Evolutionary conservation across 2,888 invertebrate genomes (phyloP).

Genomic region (Harmothoe impar): DNA sequence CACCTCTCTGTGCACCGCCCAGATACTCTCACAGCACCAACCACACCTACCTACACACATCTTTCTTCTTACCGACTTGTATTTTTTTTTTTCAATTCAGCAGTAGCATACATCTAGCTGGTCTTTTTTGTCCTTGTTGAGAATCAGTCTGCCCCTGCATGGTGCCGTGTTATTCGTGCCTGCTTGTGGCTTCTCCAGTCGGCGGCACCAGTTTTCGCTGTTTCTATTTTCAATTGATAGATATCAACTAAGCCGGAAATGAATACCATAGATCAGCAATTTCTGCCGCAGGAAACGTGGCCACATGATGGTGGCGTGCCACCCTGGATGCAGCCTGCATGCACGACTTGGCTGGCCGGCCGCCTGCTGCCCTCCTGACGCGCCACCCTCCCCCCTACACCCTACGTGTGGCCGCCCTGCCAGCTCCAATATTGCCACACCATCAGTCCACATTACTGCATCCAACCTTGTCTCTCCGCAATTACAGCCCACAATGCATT

Average conservation of each 20-base stretch:
- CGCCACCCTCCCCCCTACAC: background rate
- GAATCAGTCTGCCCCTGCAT: no score
- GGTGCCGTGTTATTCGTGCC: no score
- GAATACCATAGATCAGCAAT: no score
- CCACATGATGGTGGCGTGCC: background rate
- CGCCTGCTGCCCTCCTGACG: background rate
- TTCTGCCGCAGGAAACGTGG: no score
- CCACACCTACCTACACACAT: background rate
- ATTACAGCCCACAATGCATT: background rate
- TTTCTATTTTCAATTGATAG: no score
- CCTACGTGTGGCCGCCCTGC: background rate
- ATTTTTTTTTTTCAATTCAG: no score
- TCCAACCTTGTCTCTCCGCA: background rate
- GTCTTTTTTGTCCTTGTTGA: background rate
- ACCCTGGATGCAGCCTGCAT: background rate
- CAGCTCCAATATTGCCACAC: background rate
- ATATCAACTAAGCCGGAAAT: no score
- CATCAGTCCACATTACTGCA: constrained; percentile 5
- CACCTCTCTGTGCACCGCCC: background rate
- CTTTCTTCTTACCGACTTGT: background rate
- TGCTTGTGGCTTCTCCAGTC: no score
- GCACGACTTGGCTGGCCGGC: background rate
- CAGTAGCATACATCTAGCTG: no score
- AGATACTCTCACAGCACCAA: constrained; percentile 33
- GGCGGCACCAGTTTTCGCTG: no score